phyloP scores from a whole-genome alignment of 2,888 invertebrate species.

The Seira ritae region DNA sequence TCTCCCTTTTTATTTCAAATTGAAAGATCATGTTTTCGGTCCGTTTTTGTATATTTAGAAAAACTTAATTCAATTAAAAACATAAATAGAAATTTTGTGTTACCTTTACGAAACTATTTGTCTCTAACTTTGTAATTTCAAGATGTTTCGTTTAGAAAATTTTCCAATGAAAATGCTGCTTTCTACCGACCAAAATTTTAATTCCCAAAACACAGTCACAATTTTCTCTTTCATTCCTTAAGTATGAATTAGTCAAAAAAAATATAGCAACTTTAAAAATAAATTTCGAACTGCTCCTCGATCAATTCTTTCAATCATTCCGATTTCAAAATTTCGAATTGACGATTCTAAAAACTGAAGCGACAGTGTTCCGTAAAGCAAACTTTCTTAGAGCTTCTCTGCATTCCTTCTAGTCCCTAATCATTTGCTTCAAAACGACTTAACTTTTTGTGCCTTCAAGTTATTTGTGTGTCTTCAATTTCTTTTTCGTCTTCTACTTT shows the following conservation, averaged over 20 bases:
- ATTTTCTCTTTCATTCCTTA: neutral
- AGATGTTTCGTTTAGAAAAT: neutral
- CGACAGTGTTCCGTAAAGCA: too few species aligned
- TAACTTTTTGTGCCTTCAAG: too few species aligned
- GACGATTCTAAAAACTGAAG: neutral
- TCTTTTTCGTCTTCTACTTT: neutral
- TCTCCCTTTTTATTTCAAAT: neutral
- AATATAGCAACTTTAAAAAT: neutral
- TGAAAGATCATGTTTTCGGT: constrained; percentile 38
- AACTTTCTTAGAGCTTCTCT: neutral
- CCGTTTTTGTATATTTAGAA: neutral
- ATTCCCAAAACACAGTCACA: neutral
- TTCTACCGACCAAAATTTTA: constrained; percentile 10
- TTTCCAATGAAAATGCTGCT: too few species aligned
- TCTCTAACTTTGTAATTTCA: neutral
- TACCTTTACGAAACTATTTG: neutral
- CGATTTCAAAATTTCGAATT: neutral
- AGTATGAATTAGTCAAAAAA: neutral
- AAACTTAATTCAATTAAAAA: neutral
- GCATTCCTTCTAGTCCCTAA: neutral
- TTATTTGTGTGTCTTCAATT: neutral
- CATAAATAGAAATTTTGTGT: neutral
- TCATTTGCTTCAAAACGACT: too few species aligned
- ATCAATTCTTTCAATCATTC: neutral
- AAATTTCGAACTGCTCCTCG: too few species aligned